phyloP scores from a whole-genome alignment of 2,113 vertebrate species.

The Mungos mungo region DNA sequence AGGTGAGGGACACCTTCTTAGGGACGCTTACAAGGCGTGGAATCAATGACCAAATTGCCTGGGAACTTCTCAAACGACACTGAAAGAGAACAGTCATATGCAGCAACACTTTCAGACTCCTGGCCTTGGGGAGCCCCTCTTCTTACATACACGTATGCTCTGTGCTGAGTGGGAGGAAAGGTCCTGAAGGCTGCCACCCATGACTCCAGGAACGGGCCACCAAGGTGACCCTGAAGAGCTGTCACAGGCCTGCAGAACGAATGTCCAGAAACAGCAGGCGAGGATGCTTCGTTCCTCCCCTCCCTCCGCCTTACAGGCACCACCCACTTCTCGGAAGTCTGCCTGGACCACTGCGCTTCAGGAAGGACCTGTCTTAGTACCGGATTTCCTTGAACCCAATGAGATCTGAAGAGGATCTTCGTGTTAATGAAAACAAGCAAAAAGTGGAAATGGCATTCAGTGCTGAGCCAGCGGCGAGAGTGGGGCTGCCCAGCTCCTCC shows the following conservation, averaged over 20 bases:
- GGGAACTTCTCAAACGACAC: neutral
- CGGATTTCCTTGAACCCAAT: neutral
- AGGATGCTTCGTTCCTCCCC: rapidly evolving
- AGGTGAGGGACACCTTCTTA: neutral
- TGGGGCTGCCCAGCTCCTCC: neutral
- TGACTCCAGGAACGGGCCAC: neutral
- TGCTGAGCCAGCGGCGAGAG: neutral
- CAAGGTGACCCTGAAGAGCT: rapidly evolving
- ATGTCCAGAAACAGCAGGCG: neutral
- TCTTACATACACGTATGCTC: neutral
- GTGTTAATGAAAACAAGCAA: too few species aligned
- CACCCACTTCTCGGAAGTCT: neutral
- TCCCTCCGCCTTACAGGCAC: rapidly evolving
- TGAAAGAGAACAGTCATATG: neutral
- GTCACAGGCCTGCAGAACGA: rapidly evolving
- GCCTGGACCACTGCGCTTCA: neutral
- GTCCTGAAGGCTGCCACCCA: neutral
- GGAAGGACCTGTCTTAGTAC: neutral
- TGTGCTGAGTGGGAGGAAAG: neutral
- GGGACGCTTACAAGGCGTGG: neutral
- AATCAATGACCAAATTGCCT: neutral
- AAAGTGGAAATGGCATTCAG: too few species aligned
- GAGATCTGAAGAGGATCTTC: neutral
- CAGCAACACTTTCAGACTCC: neutral
- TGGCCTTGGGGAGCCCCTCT: neutral